These are phyloP conservation scores for Liasis olivaceus DNA, from an alignment of 2,797 vertebrate genomes.

Conservation along the genomic window DNA sequence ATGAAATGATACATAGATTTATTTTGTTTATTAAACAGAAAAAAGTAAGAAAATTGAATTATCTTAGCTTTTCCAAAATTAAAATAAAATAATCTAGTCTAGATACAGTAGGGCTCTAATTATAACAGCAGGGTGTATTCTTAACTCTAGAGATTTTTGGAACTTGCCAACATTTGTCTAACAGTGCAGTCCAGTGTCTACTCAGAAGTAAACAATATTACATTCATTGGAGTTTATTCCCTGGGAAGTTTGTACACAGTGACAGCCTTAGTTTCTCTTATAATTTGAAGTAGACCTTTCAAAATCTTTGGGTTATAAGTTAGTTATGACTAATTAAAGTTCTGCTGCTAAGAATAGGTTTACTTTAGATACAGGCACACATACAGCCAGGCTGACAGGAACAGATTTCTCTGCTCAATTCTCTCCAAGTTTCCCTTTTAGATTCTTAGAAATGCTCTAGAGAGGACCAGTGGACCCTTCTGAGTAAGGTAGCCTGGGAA, in stretches of 20 bases:
- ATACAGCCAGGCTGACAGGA: neutral
- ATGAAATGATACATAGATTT: neutral
- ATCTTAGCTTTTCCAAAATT: constrained; percentile 1
- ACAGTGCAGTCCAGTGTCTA: neutral
- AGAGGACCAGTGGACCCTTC: neutral
- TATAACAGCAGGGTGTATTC: neutral
- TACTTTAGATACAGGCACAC: neutral
- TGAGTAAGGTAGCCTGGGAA: neutral
- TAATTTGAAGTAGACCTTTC: neutral
- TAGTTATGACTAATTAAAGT: neutral
- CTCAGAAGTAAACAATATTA: neutral
- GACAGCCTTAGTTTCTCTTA: constrained; percentile 17
- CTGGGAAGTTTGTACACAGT: neutral
- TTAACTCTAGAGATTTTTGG: constrained; percentile 28
- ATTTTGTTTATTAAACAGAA: constrained; percentile 11
- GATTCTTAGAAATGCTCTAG: neutral
- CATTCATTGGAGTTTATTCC: neutral
- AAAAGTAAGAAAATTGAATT: constrained; percentile 30
- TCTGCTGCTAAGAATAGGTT: neutral
- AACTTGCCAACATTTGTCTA: constrained; percentile 8
- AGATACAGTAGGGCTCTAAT: constrained; percentile 1
- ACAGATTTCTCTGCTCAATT: neutral
- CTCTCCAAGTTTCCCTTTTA: neutral
- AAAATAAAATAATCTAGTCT: constrained; percentile 29
- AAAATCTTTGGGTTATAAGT: neutral